These are phyloP conservation scores for Metridium senile DNA, from an alignment of 92 coral and sea anemone genomes.

Conservation along the genomic window DNA sequence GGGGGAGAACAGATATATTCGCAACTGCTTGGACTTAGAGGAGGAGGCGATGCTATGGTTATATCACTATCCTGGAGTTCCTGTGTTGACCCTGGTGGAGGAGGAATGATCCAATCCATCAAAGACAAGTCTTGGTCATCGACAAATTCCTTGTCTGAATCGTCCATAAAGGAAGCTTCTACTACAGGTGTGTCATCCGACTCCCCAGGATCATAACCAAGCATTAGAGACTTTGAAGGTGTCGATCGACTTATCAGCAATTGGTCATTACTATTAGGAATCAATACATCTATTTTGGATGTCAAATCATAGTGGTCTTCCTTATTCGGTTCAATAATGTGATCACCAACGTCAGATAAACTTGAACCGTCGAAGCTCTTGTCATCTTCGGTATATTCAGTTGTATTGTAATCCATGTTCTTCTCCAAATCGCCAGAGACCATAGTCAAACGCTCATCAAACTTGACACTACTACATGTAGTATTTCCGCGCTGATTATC, in stretches of 20 bases:
- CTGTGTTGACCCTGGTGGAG: slow-evolving; percentile 69
- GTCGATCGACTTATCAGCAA: background rate
- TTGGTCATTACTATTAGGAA: background rate
- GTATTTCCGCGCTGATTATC: background rate
- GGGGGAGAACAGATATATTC: slow-evolving; percentile 11
- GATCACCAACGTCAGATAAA: background rate
- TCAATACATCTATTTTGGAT: background rate
- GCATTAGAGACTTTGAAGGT: slow-evolving; percentile 6
- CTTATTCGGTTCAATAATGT: too few relatives aligned
- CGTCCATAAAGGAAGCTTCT: background rate
- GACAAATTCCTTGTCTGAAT: background rate
- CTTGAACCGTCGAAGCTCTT: background rate
- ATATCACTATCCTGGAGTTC: slow-evolving; percentile 58
- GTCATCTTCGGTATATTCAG: background rate
- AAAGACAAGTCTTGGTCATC: slow-evolving; percentile 41
- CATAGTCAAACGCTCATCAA: background rate
- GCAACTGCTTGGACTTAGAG: slow-evolving; percentile 18
- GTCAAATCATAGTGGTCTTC: background rate
- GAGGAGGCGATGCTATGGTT: slow-evolving; percentile 73
- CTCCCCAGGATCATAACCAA: slow-evolving; percentile 34
- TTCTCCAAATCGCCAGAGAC: background rate
- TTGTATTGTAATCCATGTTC: background rate
- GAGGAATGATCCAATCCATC: slow-evolving; percentile 73
- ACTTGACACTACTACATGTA: background rate
- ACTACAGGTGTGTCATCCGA: slow-evolving; percentile 25